Evolutionary conservation across 2,888 invertebrate species (phyloP).

Genomic region (Tanypteryx hageni): DNA sequence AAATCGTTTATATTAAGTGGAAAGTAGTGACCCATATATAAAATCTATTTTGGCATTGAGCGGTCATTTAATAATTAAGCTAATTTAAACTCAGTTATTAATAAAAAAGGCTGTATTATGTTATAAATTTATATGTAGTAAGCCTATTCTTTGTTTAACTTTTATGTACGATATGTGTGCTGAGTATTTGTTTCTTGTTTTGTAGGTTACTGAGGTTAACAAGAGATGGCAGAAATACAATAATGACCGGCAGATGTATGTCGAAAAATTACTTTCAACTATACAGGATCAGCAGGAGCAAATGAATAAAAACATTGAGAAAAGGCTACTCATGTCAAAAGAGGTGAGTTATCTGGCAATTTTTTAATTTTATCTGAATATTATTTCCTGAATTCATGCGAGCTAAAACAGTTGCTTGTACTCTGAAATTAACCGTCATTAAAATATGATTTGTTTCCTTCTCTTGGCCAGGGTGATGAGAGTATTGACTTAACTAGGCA

Average conservation of each 20-base stretch:
- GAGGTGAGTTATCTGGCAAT: conserved; percentile 39
- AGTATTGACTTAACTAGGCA: conserved; percentile 36
- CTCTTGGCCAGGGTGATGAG: neutral
- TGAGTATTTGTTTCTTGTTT: neutral
- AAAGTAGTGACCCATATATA: too few species aligned
- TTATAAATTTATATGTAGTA: too few species aligned
- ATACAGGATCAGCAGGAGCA: conserved; percentile 72
- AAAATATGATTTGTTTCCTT: neutral
- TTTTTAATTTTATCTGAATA: conserved; percentile 56
- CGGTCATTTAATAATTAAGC: neutral
- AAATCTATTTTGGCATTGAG: neutral
- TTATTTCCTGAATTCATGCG: neutral
- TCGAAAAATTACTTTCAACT: conserved; percentile 71
- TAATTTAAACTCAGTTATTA: neutral
- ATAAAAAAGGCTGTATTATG: neutral
- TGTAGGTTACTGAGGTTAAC: conserved; percentile 71
- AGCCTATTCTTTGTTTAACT: too few species aligned
- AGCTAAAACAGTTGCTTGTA: neutral
- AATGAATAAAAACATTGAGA: conserved; percentile 70
- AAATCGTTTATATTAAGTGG: neutral
- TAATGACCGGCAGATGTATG: conserved; percentile 72
- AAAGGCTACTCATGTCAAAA: conserved; percentile 64
- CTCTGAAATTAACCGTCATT: neutral
- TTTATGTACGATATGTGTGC: too few species aligned
- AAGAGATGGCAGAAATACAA: conserved; percentile 73